phyloP scores from a whole-genome alignment of 2,113 vertebrate genomes.

The Mustela nigripes region DNA sequence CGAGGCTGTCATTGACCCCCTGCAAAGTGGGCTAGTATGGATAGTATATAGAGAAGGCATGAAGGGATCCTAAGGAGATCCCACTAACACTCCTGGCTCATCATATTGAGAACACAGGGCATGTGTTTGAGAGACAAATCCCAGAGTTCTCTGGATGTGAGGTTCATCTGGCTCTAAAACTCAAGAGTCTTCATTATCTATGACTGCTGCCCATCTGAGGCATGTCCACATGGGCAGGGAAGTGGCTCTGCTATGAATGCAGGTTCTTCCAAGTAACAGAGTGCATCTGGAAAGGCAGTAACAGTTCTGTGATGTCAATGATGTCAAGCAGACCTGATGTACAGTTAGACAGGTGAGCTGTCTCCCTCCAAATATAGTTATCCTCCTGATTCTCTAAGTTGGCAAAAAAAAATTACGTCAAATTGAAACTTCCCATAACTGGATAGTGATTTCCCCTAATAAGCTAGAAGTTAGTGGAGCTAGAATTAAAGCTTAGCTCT shows the following conservation, averaged over 20 bases:
- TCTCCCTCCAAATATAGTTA: not conserved
- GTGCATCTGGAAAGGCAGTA: not conserved
- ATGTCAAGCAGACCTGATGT: not conserved
- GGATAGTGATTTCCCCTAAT: not conserved
- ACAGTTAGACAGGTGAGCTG: not conserved
- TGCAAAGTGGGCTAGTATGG: not conserved
- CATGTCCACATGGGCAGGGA: not conserved
- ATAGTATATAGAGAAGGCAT: accelerated
- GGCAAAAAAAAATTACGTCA: not conserved
- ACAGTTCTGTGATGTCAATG: not conserved
- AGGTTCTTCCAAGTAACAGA: not conserved
- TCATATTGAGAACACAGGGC: not conserved
- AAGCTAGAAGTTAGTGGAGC: not conserved
- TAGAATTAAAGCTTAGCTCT: not conserved
- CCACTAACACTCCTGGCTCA: not conserved
- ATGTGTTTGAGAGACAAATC: not conserved
- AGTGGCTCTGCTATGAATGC: not conserved
- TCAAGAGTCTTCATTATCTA: not conserved
- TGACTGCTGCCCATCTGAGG: not conserved
- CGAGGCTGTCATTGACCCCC: not conserved
- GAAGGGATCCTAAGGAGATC: not conserved
- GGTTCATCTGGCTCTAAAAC: not conserved
- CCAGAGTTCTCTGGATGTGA: not conserved
- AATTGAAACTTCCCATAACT: not conserved
- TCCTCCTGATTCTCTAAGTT: not conserved